Evolutionary conservation across 2,797 vertebrate genomes (phyloP).

Genomic region (Leucoraja ocellata): DNA sequence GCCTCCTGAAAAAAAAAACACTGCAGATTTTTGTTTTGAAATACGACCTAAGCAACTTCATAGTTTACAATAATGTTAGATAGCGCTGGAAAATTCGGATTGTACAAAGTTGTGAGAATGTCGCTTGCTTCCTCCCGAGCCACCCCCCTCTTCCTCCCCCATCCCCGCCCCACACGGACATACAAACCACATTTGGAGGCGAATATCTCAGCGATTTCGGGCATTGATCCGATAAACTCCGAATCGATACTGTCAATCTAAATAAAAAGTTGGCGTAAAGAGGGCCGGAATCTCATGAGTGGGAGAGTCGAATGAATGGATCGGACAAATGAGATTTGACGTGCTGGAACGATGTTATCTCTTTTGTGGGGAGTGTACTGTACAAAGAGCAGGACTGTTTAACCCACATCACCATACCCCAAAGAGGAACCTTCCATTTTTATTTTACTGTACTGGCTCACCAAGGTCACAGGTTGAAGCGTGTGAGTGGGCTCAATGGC

Average conservation of each 20-base stretch:
- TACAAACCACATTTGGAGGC: background rate
- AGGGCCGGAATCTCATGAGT: constrained; percentile 7
- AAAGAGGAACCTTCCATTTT: constrained; percentile 37
- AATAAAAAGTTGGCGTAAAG: constrained; percentile 9
- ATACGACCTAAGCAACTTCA: background rate
- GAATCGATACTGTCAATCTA: background rate
- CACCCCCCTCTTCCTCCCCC: background rate
- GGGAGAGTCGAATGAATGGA: constrained; percentile 36
- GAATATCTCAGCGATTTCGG: background rate
- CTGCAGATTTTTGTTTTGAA: background rate
- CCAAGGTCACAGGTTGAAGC: constrained; percentile 36
- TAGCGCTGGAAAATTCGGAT: constrained; percentile 5
- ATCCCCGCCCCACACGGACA: background rate
- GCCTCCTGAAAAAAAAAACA: constrained; percentile 15
- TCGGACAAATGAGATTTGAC: constrained; percentile 25
- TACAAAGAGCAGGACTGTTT: constrained; percentile 30
- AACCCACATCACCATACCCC: constrained; percentile 7
- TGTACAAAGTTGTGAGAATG: constrained; percentile 11
- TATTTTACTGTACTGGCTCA: constrained; percentile 29
- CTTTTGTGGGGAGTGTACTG: constrained; percentile 31
- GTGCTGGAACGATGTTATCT: constrained; percentile 26
- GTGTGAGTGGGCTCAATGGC: background rate
- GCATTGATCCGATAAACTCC: constrained; percentile 18
- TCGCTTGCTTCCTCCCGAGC: background rate
- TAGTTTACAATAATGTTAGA: constrained; percentile 9